A percentile compares a stretch with the other conserved stretches of the same genome.
phyloP scores from a whole-genome alignment of 2,888 invertebrate species.

The Nomada ferruginata region DNA sequence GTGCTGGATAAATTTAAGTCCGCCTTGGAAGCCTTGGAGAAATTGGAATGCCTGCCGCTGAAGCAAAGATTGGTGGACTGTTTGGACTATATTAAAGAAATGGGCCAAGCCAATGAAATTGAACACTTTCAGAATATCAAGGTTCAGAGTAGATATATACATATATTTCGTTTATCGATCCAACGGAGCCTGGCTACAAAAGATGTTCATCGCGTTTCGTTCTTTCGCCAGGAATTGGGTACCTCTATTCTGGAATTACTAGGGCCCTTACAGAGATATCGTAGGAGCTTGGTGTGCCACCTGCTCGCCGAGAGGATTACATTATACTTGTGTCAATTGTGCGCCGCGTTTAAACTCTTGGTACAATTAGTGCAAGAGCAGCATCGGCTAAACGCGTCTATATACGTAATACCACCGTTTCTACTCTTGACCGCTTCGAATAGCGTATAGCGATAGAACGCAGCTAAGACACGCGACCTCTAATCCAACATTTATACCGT shows the following conservation, averaged over 20 bases:
- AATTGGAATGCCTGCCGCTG: slow-evolving; percentile 75
- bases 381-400: slow-evolving; percentile 77
- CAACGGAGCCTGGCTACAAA: background rate
- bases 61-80: slow-evolving; percentile 79
- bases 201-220: background rate
- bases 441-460: no score
- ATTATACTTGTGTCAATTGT: slow-evolving; percentile 79
- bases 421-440: no score
- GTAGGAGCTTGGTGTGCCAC: slow-evolving; percentile 75
- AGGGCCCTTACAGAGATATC: slow-evolving; percentile 75
- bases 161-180: background rate
- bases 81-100: slow-evolving; percentile 78
- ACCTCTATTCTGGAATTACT: slow-evolving; percentile 78
- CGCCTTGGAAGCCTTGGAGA: slow-evolving; percentile 76
- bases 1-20: slow-evolving; percentile 72
- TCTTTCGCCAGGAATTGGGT: slow-evolving; percentile 77
- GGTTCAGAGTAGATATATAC: slow-evolving; percentile 56
- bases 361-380: slow-evolving; percentile 79
- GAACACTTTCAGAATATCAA: slow-evolving; percentile 82
- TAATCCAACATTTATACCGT: slow-evolving; percentile 39
- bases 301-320: slow-evolving; percentile 75
- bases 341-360: slow-evolving; percentile 76
- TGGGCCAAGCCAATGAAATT: slow-evolving; percentile 79
- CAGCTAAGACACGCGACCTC: background rate
- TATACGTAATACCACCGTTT: slow-evolving; percentile 74